Evolutionary conservation across 1,140 invertebrate genomes (phyloP), one percentile per base, ranked within the genome.

Genomic region (Drosophila lowei): DNA sequence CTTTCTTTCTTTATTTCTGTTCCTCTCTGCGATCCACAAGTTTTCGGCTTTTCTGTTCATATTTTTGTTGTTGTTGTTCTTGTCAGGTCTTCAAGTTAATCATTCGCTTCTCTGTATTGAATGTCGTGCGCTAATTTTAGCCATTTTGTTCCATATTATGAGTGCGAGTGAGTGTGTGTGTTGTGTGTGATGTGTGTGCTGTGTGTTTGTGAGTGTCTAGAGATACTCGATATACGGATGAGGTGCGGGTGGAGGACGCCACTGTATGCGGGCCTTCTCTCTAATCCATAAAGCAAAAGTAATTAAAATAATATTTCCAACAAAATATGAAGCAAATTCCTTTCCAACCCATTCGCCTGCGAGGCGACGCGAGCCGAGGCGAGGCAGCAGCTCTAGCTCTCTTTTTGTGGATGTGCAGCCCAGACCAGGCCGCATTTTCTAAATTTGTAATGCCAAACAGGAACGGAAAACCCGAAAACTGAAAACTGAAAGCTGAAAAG

Each of bases 121-220:
- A 90, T 90, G 86, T 90, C 86, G 86, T 83, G 83, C 83, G 86
- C 86, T 90, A 90, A 90, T 90, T 88, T 90, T 90, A 90, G 86
- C 83, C 83, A 81, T 83, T 88, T 88, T 88, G 83, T 88, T 88
- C 83, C 83, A 88, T 88, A 76, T 79, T 77, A 70, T 84, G 48
- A 53, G 71, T 50, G 53, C 16, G 62, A 62, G 57, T 57, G 67
- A 41, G 58, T 60, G n/a, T 25, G 47, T 44, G 53, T 30, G 42
- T 52, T 25, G 47, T 44, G 34, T 13, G 30, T 60, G 55, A 16
- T n/a, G 43, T 38, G 50, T 46, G 57, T 59, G 13, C 54, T 63
- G 16, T 16, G 48, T 64, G 46, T 74, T 41, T 60, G 49, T 25
- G 59, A 21, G 41, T 71, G 74, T 5, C 34, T 38, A 38, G 3